phyloP scores from a whole-genome alignment of 2,888 invertebrate species.

The Salticus scenicus region DNA sequence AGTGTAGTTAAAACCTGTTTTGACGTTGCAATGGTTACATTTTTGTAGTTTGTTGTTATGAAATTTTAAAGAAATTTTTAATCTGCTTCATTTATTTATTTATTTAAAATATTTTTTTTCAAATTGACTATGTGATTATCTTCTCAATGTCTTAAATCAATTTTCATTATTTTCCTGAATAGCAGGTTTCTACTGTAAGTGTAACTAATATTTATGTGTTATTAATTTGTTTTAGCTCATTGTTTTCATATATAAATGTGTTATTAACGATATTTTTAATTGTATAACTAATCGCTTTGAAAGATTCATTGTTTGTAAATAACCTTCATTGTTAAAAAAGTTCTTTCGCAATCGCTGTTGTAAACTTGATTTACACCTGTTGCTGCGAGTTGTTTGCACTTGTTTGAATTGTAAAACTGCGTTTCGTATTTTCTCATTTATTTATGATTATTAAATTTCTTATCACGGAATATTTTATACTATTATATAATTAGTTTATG shows the following conservation, averaged over 20 bases:
- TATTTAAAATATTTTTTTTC: neutral
- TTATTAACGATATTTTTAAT: neutral
- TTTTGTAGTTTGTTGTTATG: neutral
- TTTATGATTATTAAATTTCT: too few relatives aligned
- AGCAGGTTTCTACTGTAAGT: neutral
- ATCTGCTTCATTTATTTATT: neutral
- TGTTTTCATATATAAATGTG: too few relatives aligned
- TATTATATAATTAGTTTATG: too few relatives aligned
- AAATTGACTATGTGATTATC: neutral
- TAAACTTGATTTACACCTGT: constrained; percentile 54
- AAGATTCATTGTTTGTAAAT: constrained; percentile 8
- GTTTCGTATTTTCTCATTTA: too few relatives aligned
- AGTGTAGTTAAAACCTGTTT: neutral
- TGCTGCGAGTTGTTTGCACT: constrained; percentile 24
- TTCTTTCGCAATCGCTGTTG: constrained; percentile 36
- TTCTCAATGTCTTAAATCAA: neutral
- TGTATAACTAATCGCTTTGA: too few relatives aligned
- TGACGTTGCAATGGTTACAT: neutral
- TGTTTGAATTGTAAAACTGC: neutral
- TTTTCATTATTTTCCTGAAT: neutral
- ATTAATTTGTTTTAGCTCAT: too few relatives aligned
- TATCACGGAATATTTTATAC: too few relatives aligned
- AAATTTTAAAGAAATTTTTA: neutral
- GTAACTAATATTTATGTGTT: neutral
- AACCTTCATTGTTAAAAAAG: constrained; percentile 22